Conservation (phyloP, 2,113 vertebrate genomes). For the Channa argus region DNA sequence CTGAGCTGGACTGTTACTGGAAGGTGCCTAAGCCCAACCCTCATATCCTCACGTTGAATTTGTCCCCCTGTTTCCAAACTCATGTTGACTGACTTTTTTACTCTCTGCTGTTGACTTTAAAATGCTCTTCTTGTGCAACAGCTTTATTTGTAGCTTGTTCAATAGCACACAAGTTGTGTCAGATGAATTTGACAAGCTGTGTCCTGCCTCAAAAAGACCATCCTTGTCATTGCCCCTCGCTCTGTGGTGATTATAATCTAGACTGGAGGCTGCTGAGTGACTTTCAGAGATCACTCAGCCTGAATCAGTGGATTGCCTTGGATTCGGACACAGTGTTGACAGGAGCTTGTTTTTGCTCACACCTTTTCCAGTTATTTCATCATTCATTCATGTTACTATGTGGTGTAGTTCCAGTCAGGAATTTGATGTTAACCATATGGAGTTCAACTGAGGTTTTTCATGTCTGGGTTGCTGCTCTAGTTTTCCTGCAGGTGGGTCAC, state of each 20-base stretch:
- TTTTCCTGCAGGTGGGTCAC: slow-evolving; percentile 65
- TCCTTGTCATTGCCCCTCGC: slow-evolving; percentile 16
- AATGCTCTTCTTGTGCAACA: neutral
- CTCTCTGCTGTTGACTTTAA: slow-evolving; percentile 1
- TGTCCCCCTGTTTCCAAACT: neutral
- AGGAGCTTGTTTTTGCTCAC: neutral
- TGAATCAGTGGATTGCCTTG: slow-evolving; percentile 38
- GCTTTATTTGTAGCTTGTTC: neutral
- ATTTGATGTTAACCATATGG: slow-evolving; percentile 14
- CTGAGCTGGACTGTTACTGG: slow-evolving; percentile 11
- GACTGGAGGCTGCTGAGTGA: slow-evolving; percentile 21
- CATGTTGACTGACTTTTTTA: neutral
- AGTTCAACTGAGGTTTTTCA: slow-evolving; percentile 27
- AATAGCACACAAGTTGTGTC: neutral
- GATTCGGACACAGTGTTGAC: slow-evolving; percentile 7
- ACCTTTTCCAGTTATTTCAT: slow-evolving; percentile 26
- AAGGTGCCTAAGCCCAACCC: slow-evolving; percentile 36
- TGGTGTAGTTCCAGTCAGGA: slow-evolving; percentile 8
- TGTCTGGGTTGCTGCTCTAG: slow-evolving; percentile 27
- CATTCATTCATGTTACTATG: slow-evolving; percentile 14
- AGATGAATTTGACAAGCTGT: neutral
- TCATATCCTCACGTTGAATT: slow-evolving; percentile 16
- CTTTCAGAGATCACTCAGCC: slow-evolving; percentile 39
- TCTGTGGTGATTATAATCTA: slow-evolving; percentile 31
- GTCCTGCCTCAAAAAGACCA: neutral